These are phyloP conservation scores for Fundulus diaphanus DNA, from an alignment of 2,797 vertebrate genomes.

Conservation along the genomic window DNA sequence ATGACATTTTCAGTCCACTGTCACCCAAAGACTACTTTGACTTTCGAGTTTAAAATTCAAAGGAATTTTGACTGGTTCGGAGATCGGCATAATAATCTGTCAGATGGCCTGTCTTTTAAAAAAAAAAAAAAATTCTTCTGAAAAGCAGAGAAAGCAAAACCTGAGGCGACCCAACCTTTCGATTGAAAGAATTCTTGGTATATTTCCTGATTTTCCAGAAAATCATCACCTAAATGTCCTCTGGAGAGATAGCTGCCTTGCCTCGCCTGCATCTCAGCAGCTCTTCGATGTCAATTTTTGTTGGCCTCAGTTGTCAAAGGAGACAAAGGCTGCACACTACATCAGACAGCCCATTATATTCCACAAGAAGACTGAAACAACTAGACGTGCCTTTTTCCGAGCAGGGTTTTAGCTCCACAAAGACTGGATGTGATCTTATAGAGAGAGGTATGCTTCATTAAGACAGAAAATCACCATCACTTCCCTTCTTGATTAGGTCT, in stretches of 20 bases:
- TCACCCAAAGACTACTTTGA: background rate
- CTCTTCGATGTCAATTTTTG: background rate
- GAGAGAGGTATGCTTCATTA: no score
- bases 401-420: no score
- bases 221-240: background rate
- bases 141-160: background rate
- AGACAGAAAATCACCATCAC: no score
- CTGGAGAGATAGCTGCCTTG: background rate
- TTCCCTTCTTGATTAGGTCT: no score
- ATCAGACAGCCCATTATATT: background rate
- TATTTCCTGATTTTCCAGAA: background rate
- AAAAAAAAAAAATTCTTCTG: background rate
- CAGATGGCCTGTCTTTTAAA: background rate
- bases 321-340: background rate
- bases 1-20: background rate
- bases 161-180: background rate
- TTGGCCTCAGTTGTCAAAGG: background rate
- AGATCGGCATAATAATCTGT: background rate
- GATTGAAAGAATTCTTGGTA: background rate
- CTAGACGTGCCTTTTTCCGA: background rate
- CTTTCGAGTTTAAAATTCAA: background rate
- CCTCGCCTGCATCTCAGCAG: background rate
- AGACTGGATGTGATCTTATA: no score
- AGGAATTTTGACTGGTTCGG: background rate
- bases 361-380: background rate